phyloP scores from a whole-genome alignment of 1,140 invertebrate species.

The Agraylea sexmaculata region DNA sequence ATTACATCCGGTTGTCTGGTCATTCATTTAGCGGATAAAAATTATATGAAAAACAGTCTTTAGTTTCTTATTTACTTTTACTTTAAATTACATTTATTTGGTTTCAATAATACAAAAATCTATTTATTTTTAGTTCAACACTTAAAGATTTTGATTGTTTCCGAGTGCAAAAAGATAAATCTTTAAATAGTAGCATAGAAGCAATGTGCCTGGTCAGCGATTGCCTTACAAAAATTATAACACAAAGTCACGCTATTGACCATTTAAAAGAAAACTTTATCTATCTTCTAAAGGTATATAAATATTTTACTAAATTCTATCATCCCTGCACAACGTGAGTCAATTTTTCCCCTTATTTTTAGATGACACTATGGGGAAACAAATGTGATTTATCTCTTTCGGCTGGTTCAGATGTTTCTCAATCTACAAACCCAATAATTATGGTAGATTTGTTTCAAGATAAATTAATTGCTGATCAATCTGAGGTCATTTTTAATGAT shows the following conservation, averaged over 20 bases:
- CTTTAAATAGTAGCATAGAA: constrained; percentile 43
- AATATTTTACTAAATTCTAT: background rate
- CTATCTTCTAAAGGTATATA: constrained; percentile 42
- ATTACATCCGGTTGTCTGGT: too few species aligned
- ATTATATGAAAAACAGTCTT: constrained; percentile 9
- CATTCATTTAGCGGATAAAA: too few species aligned
- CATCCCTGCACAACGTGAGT: background rate
- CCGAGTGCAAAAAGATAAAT: constrained; percentile 53
- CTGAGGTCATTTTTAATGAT: constrained; percentile 22
- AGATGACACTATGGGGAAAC: constrained; percentile 59
- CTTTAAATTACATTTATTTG: constrained; percentile 5
- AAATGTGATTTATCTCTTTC: constrained; percentile 85
- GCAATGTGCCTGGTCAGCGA: constrained; percentile 46
- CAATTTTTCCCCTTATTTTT: constrained; percentile 21
- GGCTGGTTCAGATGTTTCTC: constrained; percentile 38
- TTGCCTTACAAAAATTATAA: constrained; percentile 33
- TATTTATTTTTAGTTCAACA: constrained; percentile 35
- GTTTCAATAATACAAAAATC: constrained; percentile 5
- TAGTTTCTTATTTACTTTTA: constrained; percentile 13
- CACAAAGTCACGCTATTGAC: constrained; percentile 25
- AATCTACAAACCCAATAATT: constrained; percentile 14
- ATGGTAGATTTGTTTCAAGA: constrained; percentile 15
- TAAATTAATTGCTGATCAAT: constrained; percentile 18
- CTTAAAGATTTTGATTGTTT: constrained; percentile 69
- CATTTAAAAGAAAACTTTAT: constrained; percentile 39